These are phyloP conservation scores for Callionymus lyra DNA, from an alignment of 2,113 vertebrate species.

Conservation along the genomic window DNA sequence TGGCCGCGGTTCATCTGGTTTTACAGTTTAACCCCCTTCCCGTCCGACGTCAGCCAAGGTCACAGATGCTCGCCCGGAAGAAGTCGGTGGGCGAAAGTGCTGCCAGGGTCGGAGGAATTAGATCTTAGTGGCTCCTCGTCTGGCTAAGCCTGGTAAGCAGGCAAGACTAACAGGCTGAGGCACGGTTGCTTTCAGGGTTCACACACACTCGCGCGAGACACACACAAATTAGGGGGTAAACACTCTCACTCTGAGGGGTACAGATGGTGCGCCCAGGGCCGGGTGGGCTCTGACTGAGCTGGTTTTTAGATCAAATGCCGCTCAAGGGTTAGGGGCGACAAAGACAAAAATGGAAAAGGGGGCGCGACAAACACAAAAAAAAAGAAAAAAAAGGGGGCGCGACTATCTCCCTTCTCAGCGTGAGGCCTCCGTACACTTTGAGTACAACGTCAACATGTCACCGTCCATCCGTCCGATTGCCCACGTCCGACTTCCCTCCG, in stretches of 20 bases:
- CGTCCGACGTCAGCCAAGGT: constrained; percentile 50
- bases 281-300: constrained; percentile 46
- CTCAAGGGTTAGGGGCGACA: constrained; percentile 43
- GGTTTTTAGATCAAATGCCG: constrained; percentile 42
- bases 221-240: constrained; percentile 23
- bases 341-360: constrained; percentile 44
- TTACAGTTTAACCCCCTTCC: constrained; percentile 52
- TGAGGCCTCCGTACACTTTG: constrained; percentile 37
- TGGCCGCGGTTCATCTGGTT: constrained; percentile 46
- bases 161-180: constrained; percentile 61
- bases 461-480: constrained; percentile 54
- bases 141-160: constrained; percentile 63
- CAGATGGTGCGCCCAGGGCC: constrained; percentile 60
- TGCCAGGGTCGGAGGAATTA: constrained; percentile 58
- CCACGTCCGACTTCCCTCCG: constrained; percentile 7
- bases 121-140: constrained; percentile 59
- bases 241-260: constrained; percentile 37
- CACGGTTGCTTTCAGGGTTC: constrained; percentile 46
- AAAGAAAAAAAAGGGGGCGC: constrained; percentile 25
- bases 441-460: constrained; percentile 48
- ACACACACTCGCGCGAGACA: constrained; percentile 10
- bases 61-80: constrained; percentile 54
- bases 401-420: constrained; percentile 13
- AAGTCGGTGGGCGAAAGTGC: constrained; percentile 52
- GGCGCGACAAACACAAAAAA: constrained; percentile 41